Conservation (phyloP, 2,797 vertebrate species). For the Glyptemys insculpta region DNA sequence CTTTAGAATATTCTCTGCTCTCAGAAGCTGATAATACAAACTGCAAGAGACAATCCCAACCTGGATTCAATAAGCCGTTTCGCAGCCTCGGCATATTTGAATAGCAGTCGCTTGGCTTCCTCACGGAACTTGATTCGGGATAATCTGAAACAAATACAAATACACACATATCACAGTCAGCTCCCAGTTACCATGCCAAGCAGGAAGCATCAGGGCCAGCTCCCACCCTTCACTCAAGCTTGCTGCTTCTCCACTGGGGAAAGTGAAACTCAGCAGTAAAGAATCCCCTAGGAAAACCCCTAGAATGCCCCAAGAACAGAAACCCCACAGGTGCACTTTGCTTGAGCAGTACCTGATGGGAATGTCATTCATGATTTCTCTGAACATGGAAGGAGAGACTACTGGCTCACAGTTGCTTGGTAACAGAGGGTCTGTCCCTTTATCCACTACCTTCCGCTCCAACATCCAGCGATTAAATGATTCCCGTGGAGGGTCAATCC, state of each 20-base stretch:
- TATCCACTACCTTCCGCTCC: conserved; percentile 96
- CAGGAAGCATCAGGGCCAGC: neutral
- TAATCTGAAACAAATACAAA: conserved; percentile 82
- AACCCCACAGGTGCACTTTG: neutral
- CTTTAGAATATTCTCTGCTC: neutral
- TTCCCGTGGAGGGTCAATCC: conserved; percentile 95
- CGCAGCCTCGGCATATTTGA: conserved; percentile 97
- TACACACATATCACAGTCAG: neutral
- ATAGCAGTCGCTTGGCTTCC: conserved; percentile 94
- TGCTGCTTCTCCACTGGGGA: neutral
- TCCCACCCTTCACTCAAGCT: neutral
- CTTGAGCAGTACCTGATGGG: conserved; percentile 90
- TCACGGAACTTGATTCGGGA: conserved; percentile 98
- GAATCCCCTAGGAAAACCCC: rapidly evolving
- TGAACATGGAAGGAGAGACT: conserved; percentile 97
- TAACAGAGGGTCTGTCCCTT: conserved; percentile 93
- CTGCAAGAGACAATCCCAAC: conserved; percentile 73
- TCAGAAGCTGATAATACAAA: neutral
- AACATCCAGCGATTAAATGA: conserved; percentile 98
- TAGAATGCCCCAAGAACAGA: neutral
- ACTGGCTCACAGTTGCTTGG: conserved; percentile 95
- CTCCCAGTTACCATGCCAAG: neutral
- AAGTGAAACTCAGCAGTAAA: neutral
- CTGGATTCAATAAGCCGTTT: conserved; percentile 98
- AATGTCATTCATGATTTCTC: conserved; percentile 99